Evolutionary conservation across 2,797 vertebrate species (phyloP).

Genomic region (Leptatherina wallacei): DNA sequence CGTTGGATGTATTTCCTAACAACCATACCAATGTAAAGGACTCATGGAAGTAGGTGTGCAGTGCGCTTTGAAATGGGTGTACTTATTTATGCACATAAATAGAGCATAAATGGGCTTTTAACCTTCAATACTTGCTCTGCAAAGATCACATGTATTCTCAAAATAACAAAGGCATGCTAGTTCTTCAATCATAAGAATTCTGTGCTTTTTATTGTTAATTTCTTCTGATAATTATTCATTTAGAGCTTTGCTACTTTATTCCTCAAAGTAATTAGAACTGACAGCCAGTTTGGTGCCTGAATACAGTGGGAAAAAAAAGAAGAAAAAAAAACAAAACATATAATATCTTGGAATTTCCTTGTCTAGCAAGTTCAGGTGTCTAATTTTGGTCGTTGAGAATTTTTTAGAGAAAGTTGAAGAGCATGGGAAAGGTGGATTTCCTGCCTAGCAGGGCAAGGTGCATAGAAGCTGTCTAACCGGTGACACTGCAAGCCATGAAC

Average conservation of each 20-base stretch:
- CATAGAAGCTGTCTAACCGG: slow-evolving; percentile 81
- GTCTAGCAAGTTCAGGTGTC: background rate
- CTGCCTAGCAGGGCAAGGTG: slow-evolving; percentile 62
- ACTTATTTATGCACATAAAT: too few relatives aligned
- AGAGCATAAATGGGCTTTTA: too few relatives aligned
- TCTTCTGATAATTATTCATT: background rate
- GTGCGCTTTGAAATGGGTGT: too few relatives aligned
- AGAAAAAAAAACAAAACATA: background rate
- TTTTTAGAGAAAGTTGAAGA: slow-evolving; percentile 30
- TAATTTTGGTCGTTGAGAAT: slow-evolving; percentile 19
- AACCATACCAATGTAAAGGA: too few relatives aligned
- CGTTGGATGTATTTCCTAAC: too few relatives aligned
- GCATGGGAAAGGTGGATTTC: slow-evolving; percentile 58
- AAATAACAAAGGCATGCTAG: background rate
- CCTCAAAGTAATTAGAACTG: background rate
- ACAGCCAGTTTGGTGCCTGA: background rate
- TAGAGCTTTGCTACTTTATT: too few relatives aligned
- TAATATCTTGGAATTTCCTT: background rate
- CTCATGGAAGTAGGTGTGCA: too few relatives aligned
- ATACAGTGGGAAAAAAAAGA: background rate
- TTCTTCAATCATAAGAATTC: background rate
- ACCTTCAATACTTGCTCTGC: background rate
- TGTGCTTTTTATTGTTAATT: background rate
- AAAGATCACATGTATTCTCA: background rate
- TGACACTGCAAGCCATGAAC: slow-evolving; percentile 75